Evolutionary conservation across 2,888 invertebrate species (phyloP).

Genomic region (Pheosia tremula): DNA sequence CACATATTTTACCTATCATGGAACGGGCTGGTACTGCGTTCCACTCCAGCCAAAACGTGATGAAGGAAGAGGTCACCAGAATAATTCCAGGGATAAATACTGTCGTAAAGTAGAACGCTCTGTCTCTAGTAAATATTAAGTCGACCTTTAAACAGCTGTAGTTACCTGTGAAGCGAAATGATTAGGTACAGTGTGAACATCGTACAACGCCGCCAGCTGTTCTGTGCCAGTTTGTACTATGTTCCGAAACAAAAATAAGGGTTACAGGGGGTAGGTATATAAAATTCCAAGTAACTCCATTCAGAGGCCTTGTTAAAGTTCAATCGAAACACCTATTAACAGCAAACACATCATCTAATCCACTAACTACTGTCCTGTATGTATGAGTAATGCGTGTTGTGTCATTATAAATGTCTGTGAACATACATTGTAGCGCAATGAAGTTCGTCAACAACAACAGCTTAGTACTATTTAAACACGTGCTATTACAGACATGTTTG

Average conservation of each 20-base stretch:
- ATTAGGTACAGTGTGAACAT: slow-evolving; percentile 62
- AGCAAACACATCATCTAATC: slow-evolving; percentile 55
- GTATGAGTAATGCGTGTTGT: slow-evolving; percentile 84
- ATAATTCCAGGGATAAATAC: slow-evolving; percentile 96
- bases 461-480: slow-evolving; percentile 55
- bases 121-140: slow-evolving; percentile 94
- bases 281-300: slow-evolving; percentile 83
- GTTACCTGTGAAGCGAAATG: slow-evolving; percentile 88
- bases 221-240: slow-evolving; percentile 35
- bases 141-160: slow-evolving; percentile 95
- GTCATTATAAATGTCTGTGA: slow-evolving; percentile 60
- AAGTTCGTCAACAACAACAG: slow-evolving; percentile 52
- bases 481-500: slow-evolving; percentile 50
- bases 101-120: slow-evolving; percentile 95
- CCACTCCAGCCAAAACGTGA: slow-evolving; percentile 96
- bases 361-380: slow-evolving; percentile 73
- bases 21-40: slow-evolving; percentile 95
- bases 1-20: slow-evolving; percentile 90
- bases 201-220: slow-evolving; percentile 28
- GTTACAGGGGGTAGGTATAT: slow-evolving; percentile 43
- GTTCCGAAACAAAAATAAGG: slow-evolving; percentile 47
- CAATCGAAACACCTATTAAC: slow-evolving; percentile 60
- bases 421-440: slow-evolving; percentile 55
- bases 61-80: slow-evolving; percentile 93
- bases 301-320: slow-evolving; percentile 80